Conservation (phyloP, 2,113 vertebrate genomes). For the Blennius ocellaris region DNA sequence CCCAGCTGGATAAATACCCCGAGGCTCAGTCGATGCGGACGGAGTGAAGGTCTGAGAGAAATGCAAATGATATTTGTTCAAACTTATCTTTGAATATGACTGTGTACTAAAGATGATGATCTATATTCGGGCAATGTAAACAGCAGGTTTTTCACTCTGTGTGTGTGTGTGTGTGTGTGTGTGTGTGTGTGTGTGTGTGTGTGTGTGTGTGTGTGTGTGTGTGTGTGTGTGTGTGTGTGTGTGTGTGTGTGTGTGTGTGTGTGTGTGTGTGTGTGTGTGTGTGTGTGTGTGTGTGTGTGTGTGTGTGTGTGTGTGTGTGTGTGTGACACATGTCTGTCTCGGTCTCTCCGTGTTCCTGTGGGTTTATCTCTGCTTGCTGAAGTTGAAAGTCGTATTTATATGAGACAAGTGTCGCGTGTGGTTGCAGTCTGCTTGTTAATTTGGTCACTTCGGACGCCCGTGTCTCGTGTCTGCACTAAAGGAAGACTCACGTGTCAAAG, state of each 20-base stretch:
- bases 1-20: neutral
- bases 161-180: too few species aligned
- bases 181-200: too few species aligned
- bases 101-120: constrained; percentile 2
- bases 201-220: too few species aligned
- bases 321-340: too few species aligned
- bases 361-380: constrained; percentile 14
- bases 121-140: constrained; percentile 9
- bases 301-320: too few species aligned
- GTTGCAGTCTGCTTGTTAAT: constrained; percentile 32
- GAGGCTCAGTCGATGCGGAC: neutral
- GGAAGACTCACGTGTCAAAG: constrained; percentile 51
- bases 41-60: constrained; percentile 4
- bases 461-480: constrained; percentile 43
- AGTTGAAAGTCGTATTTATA: neutral
- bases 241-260: too few species aligned
- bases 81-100: constrained; percentile 22
- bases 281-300: too few species aligned
- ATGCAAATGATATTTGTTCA: constrained; percentile 20
- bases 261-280: too few species aligned
- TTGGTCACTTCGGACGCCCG: constrained; percentile 40
- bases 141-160: constrained; percentile 25
- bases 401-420: neutral
- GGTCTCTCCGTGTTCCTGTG: constrained; percentile 1
- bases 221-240: too few species aligned